Evolutionary conservation across 2,797 vertebrate species (phyloP).

Genomic region (Neosilurus hyrtlii): DNA sequence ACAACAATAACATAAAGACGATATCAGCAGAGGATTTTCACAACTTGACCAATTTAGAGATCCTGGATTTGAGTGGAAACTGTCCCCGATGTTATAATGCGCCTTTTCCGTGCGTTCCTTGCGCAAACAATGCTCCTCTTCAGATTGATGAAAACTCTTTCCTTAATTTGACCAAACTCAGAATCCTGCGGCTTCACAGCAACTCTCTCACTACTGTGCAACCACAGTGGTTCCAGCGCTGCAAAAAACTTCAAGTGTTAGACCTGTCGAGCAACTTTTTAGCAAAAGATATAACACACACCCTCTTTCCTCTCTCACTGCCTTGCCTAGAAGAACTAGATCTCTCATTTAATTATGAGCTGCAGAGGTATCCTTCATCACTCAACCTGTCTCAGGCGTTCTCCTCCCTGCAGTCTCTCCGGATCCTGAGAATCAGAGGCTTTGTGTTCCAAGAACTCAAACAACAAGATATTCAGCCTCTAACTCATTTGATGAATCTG

Average conservation of each 20-base stretch:
- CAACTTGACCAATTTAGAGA: conserved; percentile 79
- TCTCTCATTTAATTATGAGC: conserved; percentile 90
- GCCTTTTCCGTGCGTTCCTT: conserved; percentile 85
- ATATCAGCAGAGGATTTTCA: conserved; percentile 78
- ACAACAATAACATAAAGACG: conserved; percentile 84
- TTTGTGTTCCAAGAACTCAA: conserved; percentile 87
- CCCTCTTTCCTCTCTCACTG: conserved; percentile 76
- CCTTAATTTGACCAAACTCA: conserved; percentile 74
- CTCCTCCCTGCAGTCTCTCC: conserved; percentile 76
- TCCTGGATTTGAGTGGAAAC: conserved; percentile 91
- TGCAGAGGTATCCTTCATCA: conserved; percentile 76
- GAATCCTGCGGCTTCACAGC: conserved; percentile 82
- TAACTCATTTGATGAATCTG: conserved; percentile 75
- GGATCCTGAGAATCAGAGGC: conserved; percentile 78
- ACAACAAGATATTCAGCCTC: conserved; percentile 65
- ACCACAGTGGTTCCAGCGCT: conserved; percentile 78
- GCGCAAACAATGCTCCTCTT: conserved; percentile 71
- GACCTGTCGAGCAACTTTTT: conserved; percentile 92
- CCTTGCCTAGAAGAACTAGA: conserved; percentile 82
- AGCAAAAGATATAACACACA: conserved; percentile 73
- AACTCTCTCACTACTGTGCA: conserved; percentile 82
- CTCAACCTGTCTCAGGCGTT: conserved; percentile 77
- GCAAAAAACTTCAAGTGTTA: conserved; percentile 75
- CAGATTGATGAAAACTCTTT: conserved; percentile 79
- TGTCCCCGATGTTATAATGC: conserved; percentile 92